Evolutionary conservation across 2,113 vertebrate species (phyloP).

Genomic region (Ranitomeya imitator): DNA sequence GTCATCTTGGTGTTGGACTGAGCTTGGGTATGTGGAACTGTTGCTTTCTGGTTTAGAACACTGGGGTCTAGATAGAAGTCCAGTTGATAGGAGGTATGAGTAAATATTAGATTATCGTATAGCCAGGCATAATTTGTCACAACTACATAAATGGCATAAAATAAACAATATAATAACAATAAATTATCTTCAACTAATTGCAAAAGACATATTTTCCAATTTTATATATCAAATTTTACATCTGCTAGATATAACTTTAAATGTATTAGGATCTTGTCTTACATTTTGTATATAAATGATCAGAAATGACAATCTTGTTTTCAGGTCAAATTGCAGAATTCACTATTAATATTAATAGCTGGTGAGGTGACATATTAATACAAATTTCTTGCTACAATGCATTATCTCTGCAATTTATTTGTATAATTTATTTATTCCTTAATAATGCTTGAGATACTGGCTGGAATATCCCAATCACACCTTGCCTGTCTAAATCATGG

Average conservation of each 20-base stretch:
- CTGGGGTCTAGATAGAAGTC: neutral
- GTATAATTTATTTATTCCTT: conserved; percentile 24
- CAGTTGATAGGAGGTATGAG: neutral
- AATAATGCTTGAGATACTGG: neutral
- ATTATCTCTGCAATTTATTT: conserved; percentile 27
- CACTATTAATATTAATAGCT: neutral
- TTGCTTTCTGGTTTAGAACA: no score
- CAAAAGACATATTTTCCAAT: neutral
- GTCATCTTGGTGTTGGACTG: no score
- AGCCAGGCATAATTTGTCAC: neutral
- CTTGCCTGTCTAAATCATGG: neutral
- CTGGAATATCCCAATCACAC: conserved; percentile 39
- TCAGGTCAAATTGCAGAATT: neutral
- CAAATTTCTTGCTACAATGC: conserved; percentile 11
- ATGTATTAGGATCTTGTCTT: neutral
- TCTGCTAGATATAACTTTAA: neutral
- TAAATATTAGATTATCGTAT: neutral
- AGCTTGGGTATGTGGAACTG: no score
- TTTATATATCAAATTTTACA: neutral
- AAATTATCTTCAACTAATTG: neutral
- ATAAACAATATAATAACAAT: neutral
- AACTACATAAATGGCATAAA: neutral
- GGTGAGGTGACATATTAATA: neutral
- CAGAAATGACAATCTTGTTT: neutral
- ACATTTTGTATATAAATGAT: neutral